phyloP scores from a whole-genome alignment of 2,113 vertebrate genomes.

The Mustela lutreola region DNA sequence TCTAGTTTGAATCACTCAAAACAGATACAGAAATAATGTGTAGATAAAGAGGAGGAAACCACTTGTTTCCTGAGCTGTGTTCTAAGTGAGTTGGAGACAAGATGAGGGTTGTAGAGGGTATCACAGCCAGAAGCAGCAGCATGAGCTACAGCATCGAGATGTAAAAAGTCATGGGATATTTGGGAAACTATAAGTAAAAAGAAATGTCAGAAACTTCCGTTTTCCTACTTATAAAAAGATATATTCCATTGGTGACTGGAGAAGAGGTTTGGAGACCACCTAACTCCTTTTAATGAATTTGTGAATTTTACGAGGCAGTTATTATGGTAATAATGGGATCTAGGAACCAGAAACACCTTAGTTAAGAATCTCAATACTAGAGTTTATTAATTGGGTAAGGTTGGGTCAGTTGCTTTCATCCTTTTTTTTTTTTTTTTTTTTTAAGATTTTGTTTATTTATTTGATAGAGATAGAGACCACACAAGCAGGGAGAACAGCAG shows the following conservation, averaged over 20 bases:
- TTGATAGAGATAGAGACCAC: too few species aligned
- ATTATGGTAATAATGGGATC: neutral
- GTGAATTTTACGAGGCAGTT: neutral
- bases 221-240: neutral
- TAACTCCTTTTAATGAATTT: neutral
- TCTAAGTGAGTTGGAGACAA: slow-evolving; percentile 33
- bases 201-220: neutral
- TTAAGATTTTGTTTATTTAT: neutral
- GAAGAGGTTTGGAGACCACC: neutral
- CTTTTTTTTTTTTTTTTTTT: neutral
- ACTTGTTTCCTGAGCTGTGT: neutral
- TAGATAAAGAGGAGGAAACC: neutral
- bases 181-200: neutral
- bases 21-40: neutral
- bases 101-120: neutral
- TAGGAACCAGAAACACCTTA: neutral
- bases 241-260: neutral
- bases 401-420: too few species aligned
- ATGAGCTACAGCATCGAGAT: neutral
- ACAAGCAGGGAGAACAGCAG: too few species aligned
- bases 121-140: neutral
- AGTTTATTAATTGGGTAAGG: neutral
- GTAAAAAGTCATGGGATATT: neutral
- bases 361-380: neutral
- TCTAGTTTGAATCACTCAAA: neutral